These are phyloP conservation scores for Staurois parvus DNA, from an alignment of 2,797 vertebrate genomes.

Conservation along the genomic window DNA sequence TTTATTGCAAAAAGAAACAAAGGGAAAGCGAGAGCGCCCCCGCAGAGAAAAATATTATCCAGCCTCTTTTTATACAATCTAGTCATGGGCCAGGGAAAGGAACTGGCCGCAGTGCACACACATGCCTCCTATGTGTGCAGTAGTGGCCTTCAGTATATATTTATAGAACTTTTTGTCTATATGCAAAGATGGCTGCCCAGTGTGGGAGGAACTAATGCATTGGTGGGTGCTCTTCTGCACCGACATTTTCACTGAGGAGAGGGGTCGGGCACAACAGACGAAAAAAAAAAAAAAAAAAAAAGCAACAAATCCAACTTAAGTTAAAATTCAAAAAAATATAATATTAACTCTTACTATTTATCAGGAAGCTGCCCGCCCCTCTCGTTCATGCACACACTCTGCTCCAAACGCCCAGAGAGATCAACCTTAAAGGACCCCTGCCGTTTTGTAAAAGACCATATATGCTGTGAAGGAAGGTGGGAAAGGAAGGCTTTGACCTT, in stretches of 20 bases:
- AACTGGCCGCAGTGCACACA: slow-evolving; percentile 25
- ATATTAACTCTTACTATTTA: slow-evolving; percentile 53
- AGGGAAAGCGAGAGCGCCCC: slow-evolving; percentile 46
- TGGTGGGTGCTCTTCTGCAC: background rate
- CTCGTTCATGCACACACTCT: slow-evolving; percentile 21
- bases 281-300: background rate
- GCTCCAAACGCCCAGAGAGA: slow-evolving; percentile 23
- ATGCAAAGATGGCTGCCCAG: slow-evolving; percentile 39
- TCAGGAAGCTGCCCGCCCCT: slow-evolving; percentile 23
- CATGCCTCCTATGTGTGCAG: slow-evolving; percentile 25
- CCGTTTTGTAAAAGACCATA: background rate
- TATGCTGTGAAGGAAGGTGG: background rate
- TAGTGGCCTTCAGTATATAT: slow-evolving; percentile 21
- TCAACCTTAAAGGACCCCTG: slow-evolving; percentile 17
- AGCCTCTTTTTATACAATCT: slow-evolving; percentile 60
- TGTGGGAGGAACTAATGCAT: slow-evolving; percentile 40
- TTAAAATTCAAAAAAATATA: slow-evolving; percentile 50
- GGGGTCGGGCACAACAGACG: slow-evolving; percentile 26
- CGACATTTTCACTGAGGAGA: slow-evolving; percentile 18
- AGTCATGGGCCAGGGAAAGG: slow-evolving; percentile 19
- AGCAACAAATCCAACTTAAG: slow-evolving; percentile 46
- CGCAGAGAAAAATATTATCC: slow-evolving; percentile 60
- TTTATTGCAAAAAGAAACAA: slow-evolving; percentile 61
- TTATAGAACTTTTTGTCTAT: slow-evolving; percentile 56
- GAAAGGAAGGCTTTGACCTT: too few relatives aligned